Conservation (phyloP, 2,888 invertebrate genomes). For the Therioaphis trifolii region DNA sequence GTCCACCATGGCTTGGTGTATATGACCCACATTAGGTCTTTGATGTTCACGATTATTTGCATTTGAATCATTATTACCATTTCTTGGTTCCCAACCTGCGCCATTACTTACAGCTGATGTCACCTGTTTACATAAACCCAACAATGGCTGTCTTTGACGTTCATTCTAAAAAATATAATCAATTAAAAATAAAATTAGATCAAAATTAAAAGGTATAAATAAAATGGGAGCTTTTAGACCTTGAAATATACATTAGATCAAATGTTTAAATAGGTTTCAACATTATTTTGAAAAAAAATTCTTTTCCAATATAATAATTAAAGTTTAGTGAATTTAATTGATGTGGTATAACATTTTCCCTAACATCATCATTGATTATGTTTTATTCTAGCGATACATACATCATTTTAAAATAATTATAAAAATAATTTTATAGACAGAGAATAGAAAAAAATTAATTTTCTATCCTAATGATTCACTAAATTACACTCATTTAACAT, state of each 20-base stretch:
- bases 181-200: not conserved
- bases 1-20: slow-evolving; percentile 25
- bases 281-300: no score
- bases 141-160: slow-evolving; percentile 74
- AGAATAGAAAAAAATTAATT: no score
- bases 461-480: no score
- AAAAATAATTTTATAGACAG: no score
- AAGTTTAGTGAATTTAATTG: slow-evolving; percentile 18
- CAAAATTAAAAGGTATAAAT: not conserved
- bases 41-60: slow-evolving; percentile 47
- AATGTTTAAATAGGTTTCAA: no score
- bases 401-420: no score
- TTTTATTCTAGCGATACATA: no score
- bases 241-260: not conserved
- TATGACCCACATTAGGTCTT: slow-evolving; percentile 40
- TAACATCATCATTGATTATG: slow-evolving; percentile 7
- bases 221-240: not conserved
- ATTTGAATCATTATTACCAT: slow-evolving; percentile 7
- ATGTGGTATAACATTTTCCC: not conserved
- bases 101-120: slow-evolving; percentile 53
- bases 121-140: slow-evolving; percentile 66
- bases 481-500: no score
- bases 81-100: slow-evolving; percentile 53
- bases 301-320: not conserved
- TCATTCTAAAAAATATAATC: slow-evolving; percentile 69